phyloP scores from a whole-genome alignment of 2,888 invertebrate genomes.

The Drosophila aldrichi region DNA sequence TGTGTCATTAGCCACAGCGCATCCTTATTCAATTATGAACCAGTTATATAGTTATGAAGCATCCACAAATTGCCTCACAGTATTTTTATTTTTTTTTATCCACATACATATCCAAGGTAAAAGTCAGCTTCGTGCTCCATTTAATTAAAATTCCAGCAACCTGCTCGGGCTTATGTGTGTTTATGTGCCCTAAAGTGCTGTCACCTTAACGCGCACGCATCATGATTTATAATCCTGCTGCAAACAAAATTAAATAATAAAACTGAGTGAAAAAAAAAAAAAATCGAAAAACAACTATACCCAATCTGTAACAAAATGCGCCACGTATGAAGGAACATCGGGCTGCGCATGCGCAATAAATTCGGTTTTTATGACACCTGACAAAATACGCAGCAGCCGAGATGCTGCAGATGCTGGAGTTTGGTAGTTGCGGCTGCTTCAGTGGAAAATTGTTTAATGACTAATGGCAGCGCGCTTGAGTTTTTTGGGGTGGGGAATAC shows the following conservation, averaged over 20 bases:
- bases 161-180: constrained; percentile 59
- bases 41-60: constrained; percentile 23
- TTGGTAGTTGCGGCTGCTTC: constrained; percentile 64
- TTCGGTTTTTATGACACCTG: constrained; percentile 84
- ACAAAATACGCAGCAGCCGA: constrained; percentile 81
- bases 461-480: constrained; percentile 66
- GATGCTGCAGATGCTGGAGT: constrained; percentile 37
- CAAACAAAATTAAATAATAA: constrained; percentile 73
- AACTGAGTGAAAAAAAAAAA: constrained; percentile 34
- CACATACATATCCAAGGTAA: constrained; percentile 25
- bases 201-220: constrained; percentile 79
- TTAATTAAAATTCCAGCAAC: constrained; percentile 76
- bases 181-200: constrained; percentile 79
- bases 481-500: constrained; percentile 7
- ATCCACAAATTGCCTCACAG: neutral
- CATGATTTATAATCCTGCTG: constrained; percentile 72
- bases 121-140: constrained; percentile 54
- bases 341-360: constrained; percentile 83
- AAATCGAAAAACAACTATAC: constrained; percentile 2
- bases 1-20: neutral
- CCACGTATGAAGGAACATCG: constrained; percentile 46
- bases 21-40: constrained; percentile 5
- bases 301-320: constrained; percentile 43
- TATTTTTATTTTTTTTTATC: neutral
- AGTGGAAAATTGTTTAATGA: constrained; percentile 77